Evolutionary conservation across 1,140 invertebrate species (phyloP).

Genomic region (Rhagoletis pomonella): DNA sequence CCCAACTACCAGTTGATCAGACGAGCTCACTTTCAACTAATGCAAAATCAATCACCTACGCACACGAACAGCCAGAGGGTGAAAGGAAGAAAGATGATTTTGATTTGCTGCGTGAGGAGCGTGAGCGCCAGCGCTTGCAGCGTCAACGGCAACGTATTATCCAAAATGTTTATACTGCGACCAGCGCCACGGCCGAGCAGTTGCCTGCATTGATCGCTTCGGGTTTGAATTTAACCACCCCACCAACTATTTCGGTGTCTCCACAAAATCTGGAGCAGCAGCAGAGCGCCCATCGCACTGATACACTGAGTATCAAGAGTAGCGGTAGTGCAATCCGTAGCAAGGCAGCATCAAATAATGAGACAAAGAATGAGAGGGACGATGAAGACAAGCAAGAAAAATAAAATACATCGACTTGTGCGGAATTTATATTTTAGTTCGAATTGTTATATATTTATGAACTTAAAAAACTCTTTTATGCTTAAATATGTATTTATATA

Average conservation of each 20-base stretch:
- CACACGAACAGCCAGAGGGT: neutral
- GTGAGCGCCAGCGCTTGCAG: constrained; percentile 60
- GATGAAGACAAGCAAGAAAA: neutral
- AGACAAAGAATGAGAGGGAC: neutral
- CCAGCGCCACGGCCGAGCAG: constrained; percentile 52
- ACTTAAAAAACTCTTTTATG: too few relatives aligned
- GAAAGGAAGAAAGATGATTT: constrained; percentile 62
- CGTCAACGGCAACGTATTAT: constrained; percentile 61
- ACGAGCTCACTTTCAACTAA: neutral
- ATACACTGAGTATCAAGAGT: neutral
- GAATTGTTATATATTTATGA: too few relatives aligned
- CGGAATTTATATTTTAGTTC: too few relatives aligned
- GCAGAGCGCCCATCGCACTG: neutral
- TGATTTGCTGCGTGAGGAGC: constrained; percentile 59
- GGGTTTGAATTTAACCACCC: constrained; percentile 55
- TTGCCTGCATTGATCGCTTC: constrained; percentile 63
- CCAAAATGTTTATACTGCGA: constrained; percentile 29
- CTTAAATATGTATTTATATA: too few relatives aligned
- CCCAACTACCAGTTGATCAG: neutral
- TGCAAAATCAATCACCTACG: neutral
- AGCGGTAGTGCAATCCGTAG: neutral
- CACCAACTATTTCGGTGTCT: neutral
- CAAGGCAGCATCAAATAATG: neutral
- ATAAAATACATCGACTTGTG: neutral
- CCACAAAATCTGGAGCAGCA: neutral